These are phyloP conservation scores for Prunella fulvescens DNA, from an alignment of 2,113 vertebrate genomes.

Conservation along the genomic window DNA sequence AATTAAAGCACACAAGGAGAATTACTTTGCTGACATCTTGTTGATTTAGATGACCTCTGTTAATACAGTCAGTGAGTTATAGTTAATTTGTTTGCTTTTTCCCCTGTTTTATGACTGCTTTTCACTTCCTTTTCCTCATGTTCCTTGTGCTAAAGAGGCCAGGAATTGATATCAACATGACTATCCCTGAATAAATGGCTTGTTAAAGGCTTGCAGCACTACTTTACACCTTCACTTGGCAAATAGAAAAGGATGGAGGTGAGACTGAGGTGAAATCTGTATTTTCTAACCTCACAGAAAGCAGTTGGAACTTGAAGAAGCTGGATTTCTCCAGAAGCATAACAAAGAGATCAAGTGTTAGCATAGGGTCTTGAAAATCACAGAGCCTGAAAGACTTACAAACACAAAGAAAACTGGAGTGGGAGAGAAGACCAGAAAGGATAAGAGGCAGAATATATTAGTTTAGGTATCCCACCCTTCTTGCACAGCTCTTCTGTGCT, in stretches of 20 bases:
- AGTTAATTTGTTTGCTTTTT: background rate
- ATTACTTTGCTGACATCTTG: background rate
- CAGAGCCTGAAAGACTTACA: background rate
- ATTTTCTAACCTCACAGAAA: background rate
- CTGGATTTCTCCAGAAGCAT: background rate
- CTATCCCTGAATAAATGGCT: background rate
- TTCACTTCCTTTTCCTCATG: background rate
- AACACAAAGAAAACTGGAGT: background rate
- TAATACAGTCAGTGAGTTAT: background rate
- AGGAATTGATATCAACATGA: background rate
- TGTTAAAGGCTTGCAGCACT: background rate
- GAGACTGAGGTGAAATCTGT: background rate
- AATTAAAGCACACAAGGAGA: background rate
- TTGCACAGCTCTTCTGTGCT: background rate
- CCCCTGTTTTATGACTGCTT: background rate
- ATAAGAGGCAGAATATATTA: background rate
- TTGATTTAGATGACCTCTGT: background rate
- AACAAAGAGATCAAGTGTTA: constrained; percentile 6
- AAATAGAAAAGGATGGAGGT: background rate
- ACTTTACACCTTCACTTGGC: background rate
- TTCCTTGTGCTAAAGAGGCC: background rate
- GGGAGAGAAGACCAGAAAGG: background rate
- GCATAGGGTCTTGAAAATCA: background rate
- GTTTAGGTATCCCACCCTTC: background rate
- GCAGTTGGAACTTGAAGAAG: background rate